Evolutionary conservation across 2,113 vertebrate genomes (phyloP).

Genomic region (Carollia perspicillata): DNA sequence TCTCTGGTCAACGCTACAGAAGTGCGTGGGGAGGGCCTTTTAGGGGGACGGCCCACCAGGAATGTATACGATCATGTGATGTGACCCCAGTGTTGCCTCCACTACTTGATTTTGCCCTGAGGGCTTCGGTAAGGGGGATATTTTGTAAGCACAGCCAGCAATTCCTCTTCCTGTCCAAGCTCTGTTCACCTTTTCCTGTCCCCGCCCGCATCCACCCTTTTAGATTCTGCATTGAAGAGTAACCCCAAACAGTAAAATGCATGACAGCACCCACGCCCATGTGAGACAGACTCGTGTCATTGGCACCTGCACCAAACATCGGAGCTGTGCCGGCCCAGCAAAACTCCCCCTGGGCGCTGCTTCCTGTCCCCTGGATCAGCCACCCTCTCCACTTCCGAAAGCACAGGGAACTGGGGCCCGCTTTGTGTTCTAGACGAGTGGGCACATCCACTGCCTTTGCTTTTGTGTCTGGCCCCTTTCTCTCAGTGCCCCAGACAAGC

Average conservation of each 20-base stretch:
- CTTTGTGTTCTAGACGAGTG: not conserved
- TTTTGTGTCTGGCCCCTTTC: not conserved
- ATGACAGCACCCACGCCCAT: not conserved
- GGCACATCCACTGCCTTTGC: not conserved
- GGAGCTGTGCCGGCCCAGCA: not conserved
- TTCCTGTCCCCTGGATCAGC: not conserved
- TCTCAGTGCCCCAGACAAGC: not conserved
- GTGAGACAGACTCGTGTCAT: not conserved
- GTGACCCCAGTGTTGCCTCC: not conserved
- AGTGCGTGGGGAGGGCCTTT: not conserved
- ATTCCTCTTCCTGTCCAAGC: not conserved
- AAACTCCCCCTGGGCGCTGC: no score
- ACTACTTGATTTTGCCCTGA: not conserved
- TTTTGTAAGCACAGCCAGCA: not conserved
- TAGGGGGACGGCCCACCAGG: accelerated
- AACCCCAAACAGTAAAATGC: not conserved
- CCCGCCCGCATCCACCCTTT: not conserved
- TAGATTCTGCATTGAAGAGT: not conserved
- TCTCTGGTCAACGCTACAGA: not conserved
- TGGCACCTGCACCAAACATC: not conserved
- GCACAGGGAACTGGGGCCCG: not conserved
- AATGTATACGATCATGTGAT: not conserved
- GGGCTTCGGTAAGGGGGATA: not conserved
- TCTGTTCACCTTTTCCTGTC: not conserved
- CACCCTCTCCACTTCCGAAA: not conserved